phyloP scores from a whole-genome alignment of 2,888 invertebrate genomes.

The Lithosia quadra region DNA sequence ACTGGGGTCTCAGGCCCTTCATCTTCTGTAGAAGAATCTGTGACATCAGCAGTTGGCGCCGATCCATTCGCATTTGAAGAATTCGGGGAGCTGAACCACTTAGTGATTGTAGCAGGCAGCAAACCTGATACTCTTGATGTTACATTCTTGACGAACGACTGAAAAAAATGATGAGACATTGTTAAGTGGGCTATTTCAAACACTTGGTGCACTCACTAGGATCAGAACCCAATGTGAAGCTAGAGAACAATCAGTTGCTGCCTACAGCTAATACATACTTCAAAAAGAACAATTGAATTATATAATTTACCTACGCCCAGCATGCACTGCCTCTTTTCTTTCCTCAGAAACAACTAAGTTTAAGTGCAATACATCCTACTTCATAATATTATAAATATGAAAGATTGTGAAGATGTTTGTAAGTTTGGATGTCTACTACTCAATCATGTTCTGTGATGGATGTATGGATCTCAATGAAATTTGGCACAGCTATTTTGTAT shows the following conservation, averaged over 20 bases:
- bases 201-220: background rate
- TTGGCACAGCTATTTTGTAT: too few relatives aligned
- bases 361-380: background rate
- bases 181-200: background rate
- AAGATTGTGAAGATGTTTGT: too few relatives aligned
- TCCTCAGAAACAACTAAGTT: background rate
- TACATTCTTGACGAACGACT: slow-evolving; percentile 91
- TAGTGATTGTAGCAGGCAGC: slow-evolving; percentile 87
- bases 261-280: background rate
- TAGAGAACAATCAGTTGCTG: background rate
- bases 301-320: background rate
- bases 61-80: slow-evolving; percentile 75
- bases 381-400: too few relatives aligned
- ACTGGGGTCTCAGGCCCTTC: slow-evolving; percentile 62
- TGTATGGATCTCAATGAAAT: too few relatives aligned
- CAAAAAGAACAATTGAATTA: too few relatives aligned
- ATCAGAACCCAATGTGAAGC: background rate
- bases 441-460: too few relatives aligned
- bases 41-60: slow-evolving; percentile 69
- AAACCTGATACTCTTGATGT: slow-evolving; percentile 88
- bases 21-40: slow-evolving; percentile 77
- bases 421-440: too few relatives aligned
- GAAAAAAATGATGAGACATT: slow-evolving; percentile 60
- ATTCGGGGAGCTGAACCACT: slow-evolving; percentile 81
- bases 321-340: slow-evolving; percentile 1